Percentiles rank a stretch among this genome's conserved stretches.
Evolutionary conservation across 2,797 vertebrate genomes (phyloP).

Genomic region (Scomberomorus guttatus): DNA sequence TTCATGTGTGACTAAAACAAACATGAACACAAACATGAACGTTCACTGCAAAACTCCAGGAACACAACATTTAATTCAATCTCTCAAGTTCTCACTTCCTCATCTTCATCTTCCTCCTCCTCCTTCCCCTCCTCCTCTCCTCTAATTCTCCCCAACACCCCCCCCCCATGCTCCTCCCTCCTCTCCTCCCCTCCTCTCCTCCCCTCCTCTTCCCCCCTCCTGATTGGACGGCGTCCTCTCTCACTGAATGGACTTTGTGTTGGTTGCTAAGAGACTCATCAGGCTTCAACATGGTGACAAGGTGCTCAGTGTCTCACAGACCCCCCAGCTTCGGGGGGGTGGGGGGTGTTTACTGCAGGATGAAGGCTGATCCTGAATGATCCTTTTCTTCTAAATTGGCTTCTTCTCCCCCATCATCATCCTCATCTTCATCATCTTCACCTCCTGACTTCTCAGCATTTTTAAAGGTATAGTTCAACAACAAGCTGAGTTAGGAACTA

Average conservation of each 20-base stretch:
- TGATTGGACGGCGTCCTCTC: constrained; percentile 72
- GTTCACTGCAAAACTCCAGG: too few relatives aligned
- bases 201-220: too few relatives aligned
- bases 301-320: constrained; percentile 73
- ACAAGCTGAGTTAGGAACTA: too few relatives aligned
- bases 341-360: constrained; percentile 35
- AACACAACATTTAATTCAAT: too few relatives aligned
- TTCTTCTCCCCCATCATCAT: too few relatives aligned
- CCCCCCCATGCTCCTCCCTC: neutral
- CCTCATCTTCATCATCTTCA: neutral
- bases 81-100: neutral
- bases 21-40: too few relatives aligned
- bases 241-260: constrained; percentile 83
- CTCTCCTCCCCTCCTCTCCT: neutral
- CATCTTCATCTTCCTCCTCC: too few relatives aligned
- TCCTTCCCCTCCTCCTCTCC: too few relatives aligned
- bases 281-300: constrained; percentile 84
- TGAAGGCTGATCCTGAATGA: constrained; percentile 36
- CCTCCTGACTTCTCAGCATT: too few relatives aligned
- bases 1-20: too few relatives aligned
- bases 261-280: constrained; percentile 88
- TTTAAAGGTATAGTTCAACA: neutral
- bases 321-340: constrained; percentile 13
- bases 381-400: neutral
- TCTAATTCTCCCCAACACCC: neutral